phyloP scores from a whole-genome alignment of 2,113 vertebrate species.

The Chloebia gouldiae region DNA sequence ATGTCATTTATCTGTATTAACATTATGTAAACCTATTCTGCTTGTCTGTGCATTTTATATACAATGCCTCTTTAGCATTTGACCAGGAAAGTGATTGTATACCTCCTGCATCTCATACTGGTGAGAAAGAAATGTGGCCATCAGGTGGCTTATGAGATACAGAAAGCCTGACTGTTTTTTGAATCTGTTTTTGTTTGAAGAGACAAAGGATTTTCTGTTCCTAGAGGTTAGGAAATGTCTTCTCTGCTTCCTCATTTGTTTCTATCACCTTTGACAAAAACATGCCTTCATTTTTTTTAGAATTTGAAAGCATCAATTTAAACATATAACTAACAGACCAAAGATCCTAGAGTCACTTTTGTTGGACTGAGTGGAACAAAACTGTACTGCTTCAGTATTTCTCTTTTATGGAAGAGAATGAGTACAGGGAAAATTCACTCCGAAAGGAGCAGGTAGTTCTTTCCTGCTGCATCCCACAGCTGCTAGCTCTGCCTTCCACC shows the following conservation, averaged over 20 bases:
- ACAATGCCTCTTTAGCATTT: constrained; percentile 48
- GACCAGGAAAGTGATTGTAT: constrained; percentile 4
- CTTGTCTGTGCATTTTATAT: constrained; percentile 69
- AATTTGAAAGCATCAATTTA: neutral
- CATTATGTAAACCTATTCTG: constrained; percentile 71
- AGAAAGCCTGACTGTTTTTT: neutral
- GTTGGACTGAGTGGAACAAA: neutral
- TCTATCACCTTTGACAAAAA: neutral
- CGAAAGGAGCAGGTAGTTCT: neutral
- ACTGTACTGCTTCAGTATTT: neutral
- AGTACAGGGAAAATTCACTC: neutral
- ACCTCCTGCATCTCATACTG: neutral
- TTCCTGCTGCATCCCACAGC: neutral
- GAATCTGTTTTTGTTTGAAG: neutral
- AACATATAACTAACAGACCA: neutral
- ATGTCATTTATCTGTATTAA: constrained; percentile 74
- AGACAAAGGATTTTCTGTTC: neutral
- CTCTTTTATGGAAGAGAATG: neutral
- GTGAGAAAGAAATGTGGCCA: neutral
- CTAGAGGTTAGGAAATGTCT: neutral
- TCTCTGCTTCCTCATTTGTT: neutral
- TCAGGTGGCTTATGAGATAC: neutral
- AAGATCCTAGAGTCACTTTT: neutral
- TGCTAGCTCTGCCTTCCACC: neutral
- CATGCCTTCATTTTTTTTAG: neutral